Evolutionary conservation across 64 coral and sea anemone species (phyloP).

Genomic region (Montipora cactus): DNA sequence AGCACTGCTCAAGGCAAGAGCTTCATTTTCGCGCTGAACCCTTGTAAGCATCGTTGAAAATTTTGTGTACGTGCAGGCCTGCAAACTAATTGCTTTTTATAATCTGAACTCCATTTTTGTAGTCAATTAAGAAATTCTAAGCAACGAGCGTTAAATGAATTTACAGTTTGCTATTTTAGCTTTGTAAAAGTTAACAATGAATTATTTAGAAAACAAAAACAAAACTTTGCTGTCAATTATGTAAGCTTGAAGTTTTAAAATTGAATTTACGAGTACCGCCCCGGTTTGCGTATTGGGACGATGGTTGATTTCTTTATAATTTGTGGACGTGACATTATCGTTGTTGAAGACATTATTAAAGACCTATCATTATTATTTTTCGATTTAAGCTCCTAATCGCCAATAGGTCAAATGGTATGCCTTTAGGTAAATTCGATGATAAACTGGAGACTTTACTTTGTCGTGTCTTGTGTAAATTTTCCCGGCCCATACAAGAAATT

Average conservation of each 20-base stretch:
- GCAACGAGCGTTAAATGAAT: constrained; percentile 1
- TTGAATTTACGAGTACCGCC: neutral
- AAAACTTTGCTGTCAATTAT: neutral
- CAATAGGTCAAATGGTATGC: neutral
- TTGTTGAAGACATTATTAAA: constrained; percentile 25
- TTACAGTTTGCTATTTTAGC: neutral
- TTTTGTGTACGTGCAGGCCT: neutral
- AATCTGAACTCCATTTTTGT: neutral
- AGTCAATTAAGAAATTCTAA: neutral
- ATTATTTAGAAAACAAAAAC: neutral
- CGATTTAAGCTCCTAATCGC: constrained; percentile 1
- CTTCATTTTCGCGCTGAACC: constrained; percentile 77
- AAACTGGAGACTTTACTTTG: neutral
- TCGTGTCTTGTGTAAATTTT: neutral
- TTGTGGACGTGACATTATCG: neutral
- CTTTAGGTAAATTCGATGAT: neutral
- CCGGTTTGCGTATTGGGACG: neutral
- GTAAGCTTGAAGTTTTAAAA: neutral
- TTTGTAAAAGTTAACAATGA: neutral
- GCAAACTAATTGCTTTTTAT: neutral
- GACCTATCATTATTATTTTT: constrained; percentile 9
- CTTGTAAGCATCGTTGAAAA: constrained; percentile 44
- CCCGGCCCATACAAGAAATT: no score
- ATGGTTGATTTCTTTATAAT: constrained; percentile 25
- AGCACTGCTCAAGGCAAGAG: constrained; percentile 63